These are phyloP conservation scores for Lydus trimaculatus DNA, from an alignment of 2,888 invertebrate species.

Conservation along the genomic window DNA sequence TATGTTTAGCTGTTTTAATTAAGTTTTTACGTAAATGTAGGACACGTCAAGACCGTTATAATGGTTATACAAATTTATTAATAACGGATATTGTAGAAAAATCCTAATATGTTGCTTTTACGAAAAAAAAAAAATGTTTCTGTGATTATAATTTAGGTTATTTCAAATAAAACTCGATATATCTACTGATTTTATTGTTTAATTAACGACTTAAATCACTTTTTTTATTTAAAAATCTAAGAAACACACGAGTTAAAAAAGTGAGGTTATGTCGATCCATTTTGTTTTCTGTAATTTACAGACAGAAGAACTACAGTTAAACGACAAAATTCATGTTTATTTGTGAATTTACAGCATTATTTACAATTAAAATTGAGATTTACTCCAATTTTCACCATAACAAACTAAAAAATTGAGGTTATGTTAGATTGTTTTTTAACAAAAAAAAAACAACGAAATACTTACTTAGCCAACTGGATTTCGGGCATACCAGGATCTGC, in stretches of 20 bases:
- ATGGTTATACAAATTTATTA: not conserved
- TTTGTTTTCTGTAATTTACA: too few species aligned
- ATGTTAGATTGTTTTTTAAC: not conserved
- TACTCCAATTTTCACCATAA: slow-evolving; percentile 55
- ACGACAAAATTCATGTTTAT: not conserved
- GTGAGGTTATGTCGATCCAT: not conserved
- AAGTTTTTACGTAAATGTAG: not conserved
- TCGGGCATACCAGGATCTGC: slow-evolving; percentile 76
- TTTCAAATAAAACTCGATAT: too few species aligned
- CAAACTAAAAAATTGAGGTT: slow-evolving; percentile 54
- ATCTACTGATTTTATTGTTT: too few species aligned
- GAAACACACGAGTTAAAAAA: too few species aligned
- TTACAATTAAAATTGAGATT: not conserved
- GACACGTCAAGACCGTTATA: not conserved
- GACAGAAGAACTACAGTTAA: not conserved
- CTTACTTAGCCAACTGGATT: slow-evolving; percentile 64
- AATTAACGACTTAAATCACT: too few species aligned
- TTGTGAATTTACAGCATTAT: not conserved
- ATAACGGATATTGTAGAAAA: not conserved
- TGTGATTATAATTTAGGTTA: too few species aligned
- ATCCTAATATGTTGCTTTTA: not conserved
- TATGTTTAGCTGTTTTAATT: not conserved
- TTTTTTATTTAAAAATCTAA: too few species aligned
- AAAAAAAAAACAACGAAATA: slow-evolving; percentile 15
- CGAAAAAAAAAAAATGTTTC: too few species aligned